Evolutionary conservation across 2,888 invertebrate species (phyloP).

Genomic region (Argyra leucocephala): DNA sequence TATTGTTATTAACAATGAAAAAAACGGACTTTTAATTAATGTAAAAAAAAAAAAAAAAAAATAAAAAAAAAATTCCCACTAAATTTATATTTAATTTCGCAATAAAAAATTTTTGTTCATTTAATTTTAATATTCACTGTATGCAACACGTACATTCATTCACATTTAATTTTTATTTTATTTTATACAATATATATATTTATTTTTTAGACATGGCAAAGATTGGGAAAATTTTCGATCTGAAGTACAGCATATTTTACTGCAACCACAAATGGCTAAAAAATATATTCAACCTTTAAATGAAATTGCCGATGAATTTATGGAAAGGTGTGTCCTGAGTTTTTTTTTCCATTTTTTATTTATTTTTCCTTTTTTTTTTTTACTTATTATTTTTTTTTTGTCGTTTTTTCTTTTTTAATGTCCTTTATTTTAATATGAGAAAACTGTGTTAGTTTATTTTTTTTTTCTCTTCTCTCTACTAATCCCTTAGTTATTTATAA

Average conservation of each 20-base stretch:
- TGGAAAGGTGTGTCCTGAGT: conserved; percentile 49
- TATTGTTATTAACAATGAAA: no score
- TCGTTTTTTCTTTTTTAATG: neutral
- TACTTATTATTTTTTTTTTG: neutral
- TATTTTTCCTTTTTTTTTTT: neutral
- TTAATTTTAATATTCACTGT: no score
- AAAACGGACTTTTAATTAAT: no score
- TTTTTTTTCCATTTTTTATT: neutral
- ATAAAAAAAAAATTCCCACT: no score
- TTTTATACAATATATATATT: conserved; percentile 17
- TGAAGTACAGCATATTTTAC: conserved; percentile 73
- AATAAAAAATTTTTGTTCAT: no score
- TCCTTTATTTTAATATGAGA: neutral
- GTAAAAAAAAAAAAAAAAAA: no score
- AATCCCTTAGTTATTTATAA: neutral
- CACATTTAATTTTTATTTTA: conserved; percentile 5
- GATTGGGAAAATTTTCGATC: conserved; percentile 78
- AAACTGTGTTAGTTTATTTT: neutral
- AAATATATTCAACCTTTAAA: conserved; percentile 66
- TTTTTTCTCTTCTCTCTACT: neutral
- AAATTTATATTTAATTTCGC: no score
- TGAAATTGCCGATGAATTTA: conserved; percentile 65
- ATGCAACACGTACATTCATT: no score
- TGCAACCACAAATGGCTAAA: conserved; percentile 68
- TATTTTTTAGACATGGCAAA: conserved; percentile 61